Evolutionary conservation across 2,113 vertebrate species (phyloP).

Genomic region (Porphyrio hochstetteri): DNA sequence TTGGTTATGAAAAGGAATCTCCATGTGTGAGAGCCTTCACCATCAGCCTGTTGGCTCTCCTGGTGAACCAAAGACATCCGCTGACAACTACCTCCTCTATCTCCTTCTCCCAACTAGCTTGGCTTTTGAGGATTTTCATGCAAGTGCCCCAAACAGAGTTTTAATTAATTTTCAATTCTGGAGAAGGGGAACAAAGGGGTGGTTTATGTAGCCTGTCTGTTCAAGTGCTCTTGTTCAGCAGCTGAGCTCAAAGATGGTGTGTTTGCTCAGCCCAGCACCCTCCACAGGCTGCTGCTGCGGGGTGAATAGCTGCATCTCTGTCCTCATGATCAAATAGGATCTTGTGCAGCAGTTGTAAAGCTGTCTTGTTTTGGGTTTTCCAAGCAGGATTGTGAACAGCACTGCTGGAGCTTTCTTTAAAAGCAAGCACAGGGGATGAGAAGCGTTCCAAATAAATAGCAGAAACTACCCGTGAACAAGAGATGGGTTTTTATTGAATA

Average conservation of each 20-base stretch:
- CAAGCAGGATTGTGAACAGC: background rate
- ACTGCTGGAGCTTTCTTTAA: background rate
- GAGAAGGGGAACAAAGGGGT: background rate
- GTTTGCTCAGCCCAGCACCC: background rate
- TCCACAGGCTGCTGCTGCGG: background rate
- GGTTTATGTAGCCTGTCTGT: background rate
- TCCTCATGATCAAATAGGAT: background rate
- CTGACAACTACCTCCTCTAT: background rate
- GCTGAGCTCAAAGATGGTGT: background rate
- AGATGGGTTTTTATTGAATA: fast-evolving
- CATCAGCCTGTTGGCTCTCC: background rate
- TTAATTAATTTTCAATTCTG: fast-evolving
- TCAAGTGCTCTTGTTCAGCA: constrained; percentile 1
- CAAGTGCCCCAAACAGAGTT: background rate
- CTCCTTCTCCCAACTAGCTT: background rate
- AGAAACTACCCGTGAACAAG: background rate
- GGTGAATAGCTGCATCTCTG: background rate
- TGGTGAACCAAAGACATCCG: background rate
- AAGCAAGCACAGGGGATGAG: background rate
- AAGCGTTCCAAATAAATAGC: background rate
- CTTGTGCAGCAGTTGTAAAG: constrained; percentile 3
- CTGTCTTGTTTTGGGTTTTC: constrained; percentile 6
- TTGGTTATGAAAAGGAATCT: background rate
- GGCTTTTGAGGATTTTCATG: background rate
- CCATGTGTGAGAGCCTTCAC: background rate